Percentiles rank a stretch among this genome's conserved stretches.
These are phyloP conservation scores for Chaetodon auriga DNA, from an alignment of 2,113 vertebrate genomes.

Conservation along the genomic window DNA sequence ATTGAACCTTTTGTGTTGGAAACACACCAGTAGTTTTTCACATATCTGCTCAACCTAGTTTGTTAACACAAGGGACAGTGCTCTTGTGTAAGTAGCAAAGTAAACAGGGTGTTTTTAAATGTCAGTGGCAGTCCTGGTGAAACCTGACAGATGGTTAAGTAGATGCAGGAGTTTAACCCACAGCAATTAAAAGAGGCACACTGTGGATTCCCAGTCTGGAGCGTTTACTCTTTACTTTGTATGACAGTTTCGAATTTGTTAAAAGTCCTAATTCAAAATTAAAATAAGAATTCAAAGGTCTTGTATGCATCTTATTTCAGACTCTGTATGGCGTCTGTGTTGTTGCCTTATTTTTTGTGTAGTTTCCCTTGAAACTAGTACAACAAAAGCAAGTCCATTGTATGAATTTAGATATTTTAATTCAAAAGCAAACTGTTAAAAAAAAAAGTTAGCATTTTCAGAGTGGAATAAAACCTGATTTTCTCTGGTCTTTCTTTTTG, in stretches of 20 bases:
- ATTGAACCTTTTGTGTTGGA: conserved; percentile 11
- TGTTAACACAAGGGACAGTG: conserved; percentile 19
- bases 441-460: background rate
- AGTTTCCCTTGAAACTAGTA: background rate
- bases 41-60: background rate
- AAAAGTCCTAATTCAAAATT: background rate
- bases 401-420: background rate
- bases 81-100: conserved; percentile 3
- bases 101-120: conserved; percentile 47
- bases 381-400: background rate
- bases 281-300: background rate
- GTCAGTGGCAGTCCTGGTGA: conserved; percentile 12
- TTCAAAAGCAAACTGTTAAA: background rate
- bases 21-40: background rate
- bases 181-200: conserved; percentile 17
- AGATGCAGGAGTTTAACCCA: conserved; percentile 22
- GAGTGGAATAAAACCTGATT: background rate
- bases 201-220: background rate
- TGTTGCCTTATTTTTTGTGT: background rate
- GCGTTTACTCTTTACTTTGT: background rate
- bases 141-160: conserved; percentile 32
- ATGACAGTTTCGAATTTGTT: background rate
- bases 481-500: background rate
- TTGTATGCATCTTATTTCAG: background rate
- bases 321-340: background rate